These are phyloP conservation scores for Carcinoscorpius rotundicauda DNA, from an alignment of 1,140 invertebrate species.

Conservation along the genomic window DNA sequence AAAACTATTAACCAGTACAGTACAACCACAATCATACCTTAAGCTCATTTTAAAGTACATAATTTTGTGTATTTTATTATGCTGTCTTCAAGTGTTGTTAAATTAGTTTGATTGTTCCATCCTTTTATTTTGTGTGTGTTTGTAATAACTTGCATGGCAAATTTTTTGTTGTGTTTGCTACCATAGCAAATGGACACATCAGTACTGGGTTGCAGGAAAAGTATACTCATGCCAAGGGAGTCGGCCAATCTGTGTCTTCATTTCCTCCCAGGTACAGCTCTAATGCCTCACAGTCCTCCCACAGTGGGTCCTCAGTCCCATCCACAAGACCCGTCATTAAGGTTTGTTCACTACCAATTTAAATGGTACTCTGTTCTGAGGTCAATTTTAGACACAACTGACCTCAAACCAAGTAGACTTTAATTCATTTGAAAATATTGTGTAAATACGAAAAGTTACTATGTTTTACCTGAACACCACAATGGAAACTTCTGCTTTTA, in stretches of 20 bases:
- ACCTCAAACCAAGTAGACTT: too few relatives aligned
- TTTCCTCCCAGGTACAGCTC: conserved; percentile 47
- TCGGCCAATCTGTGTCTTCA: conserved; percentile 60
- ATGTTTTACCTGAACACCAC: too few relatives aligned
- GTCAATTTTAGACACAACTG: too few relatives aligned
- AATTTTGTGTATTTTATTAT: too few relatives aligned
- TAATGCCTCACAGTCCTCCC: conserved; percentile 49
- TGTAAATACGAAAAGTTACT: too few relatives aligned
- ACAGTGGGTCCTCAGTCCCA: conserved; percentile 36
- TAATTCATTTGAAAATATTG: too few relatives aligned
- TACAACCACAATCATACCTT: conserved; percentile 4
- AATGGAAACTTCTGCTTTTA: too few relatives aligned
- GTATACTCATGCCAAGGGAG: conserved; percentile 94
- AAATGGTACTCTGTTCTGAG: neutral
- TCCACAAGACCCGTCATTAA: conserved; percentile 79
- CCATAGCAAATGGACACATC: conserved; percentile 92
- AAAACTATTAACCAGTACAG: too few relatives aligned
- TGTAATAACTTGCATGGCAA: conserved; percentile 16
- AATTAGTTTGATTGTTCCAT: conserved; percentile 22
- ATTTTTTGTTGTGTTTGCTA: conserved; percentile 20
- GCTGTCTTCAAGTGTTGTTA: conserved; percentile 13
- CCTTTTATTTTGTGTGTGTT: conserved; percentile 22
- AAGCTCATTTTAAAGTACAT: conserved; percentile 4
- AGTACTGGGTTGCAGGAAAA: conserved; percentile 97
- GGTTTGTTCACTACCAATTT: conserved; percentile 42